Evolutionary conservation across 2,888 invertebrate species (phyloP).

Genomic region (Apantesis nais): DNA sequence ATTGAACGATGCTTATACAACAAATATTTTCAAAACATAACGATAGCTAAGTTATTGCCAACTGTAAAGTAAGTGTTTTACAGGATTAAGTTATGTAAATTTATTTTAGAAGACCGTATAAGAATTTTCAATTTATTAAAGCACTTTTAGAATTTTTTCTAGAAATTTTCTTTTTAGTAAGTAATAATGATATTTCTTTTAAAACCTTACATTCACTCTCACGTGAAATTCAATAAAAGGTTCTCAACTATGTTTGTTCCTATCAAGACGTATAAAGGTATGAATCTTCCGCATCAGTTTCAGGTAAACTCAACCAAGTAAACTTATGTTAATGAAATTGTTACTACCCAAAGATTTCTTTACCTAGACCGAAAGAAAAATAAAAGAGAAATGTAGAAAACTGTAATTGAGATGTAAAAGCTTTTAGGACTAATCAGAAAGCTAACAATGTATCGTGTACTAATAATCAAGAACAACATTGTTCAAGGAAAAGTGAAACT

Average conservation of each 20-base stretch:
- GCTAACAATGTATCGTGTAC: conserved; percentile 11
- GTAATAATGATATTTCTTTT: not conserved
- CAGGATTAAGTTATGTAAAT: not conserved
- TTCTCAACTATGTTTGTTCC: not conserved
- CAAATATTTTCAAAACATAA: not conserved
- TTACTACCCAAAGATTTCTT: not conserved
- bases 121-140: not conserved
- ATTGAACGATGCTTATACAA: not conserved
- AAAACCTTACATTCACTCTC: not conserved
- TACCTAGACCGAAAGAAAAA: not conserved
- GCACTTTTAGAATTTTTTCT: no score
- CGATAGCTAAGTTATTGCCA: not conserved
- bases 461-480: conserved; percentile 3
- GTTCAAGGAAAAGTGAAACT: not conserved
- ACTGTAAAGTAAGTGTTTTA: not conserved
- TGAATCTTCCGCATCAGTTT: not conserved
- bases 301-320: not conserved
- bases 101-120: not conserved
- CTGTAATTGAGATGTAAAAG: conserved; percentile 21
- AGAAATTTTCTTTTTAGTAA: not conserved
- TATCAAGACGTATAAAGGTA: not conserved
- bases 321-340: not conserved
- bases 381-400: not conserved
- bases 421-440: conserved; percentile 17
- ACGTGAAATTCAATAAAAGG: not conserved